These are phyloP conservation scores for Cyrtorhinus lividipennis DNA, from an alignment of 1,140 invertebrate genomes.

Conservation along the genomic window DNA sequence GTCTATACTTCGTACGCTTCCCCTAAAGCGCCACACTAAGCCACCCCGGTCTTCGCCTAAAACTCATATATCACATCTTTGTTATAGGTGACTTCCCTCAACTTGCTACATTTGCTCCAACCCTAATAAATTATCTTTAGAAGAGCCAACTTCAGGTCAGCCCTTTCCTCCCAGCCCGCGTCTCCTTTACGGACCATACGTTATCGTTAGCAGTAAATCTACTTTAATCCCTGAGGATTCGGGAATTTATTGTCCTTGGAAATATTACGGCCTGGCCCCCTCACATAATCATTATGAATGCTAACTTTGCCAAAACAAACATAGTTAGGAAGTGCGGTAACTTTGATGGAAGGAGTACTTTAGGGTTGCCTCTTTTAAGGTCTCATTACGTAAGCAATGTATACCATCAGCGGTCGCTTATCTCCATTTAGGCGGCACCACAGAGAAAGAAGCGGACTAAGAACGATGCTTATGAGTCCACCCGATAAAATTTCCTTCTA, in stretches of 20 bases:
- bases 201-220: constrained; percentile 10
- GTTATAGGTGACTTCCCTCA: constrained; percentile 4
- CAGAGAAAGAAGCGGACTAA: too few relatives aligned
- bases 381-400: neutral
- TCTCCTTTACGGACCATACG: neutral
- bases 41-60: neutral
- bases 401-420: neutral
- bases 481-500: too few relatives aligned
- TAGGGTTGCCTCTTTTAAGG: neutral
- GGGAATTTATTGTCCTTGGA: constrained; percentile 6
- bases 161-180: neutral
- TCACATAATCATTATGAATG: constrained; percentile 1
- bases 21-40: neutral
- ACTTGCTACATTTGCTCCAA: neutral
- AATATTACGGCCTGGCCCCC: neutral
- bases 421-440: neutral
- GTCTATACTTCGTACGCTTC: neutral
- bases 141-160: constrained; percentile 6
- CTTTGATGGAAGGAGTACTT: constrained; percentile 9
- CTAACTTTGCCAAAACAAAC: constrained; percentile 8
- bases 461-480: too few relatives aligned
- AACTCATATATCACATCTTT: constrained; percentile 1
- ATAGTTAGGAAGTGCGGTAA: constrained; percentile 1
- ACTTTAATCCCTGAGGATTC: constrained; percentile 3
- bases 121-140: constrained; percentile 10